Base-by-base conservation (phyloP, 1,140 invertebrate species). In the Drosophila guanche region DNA sequence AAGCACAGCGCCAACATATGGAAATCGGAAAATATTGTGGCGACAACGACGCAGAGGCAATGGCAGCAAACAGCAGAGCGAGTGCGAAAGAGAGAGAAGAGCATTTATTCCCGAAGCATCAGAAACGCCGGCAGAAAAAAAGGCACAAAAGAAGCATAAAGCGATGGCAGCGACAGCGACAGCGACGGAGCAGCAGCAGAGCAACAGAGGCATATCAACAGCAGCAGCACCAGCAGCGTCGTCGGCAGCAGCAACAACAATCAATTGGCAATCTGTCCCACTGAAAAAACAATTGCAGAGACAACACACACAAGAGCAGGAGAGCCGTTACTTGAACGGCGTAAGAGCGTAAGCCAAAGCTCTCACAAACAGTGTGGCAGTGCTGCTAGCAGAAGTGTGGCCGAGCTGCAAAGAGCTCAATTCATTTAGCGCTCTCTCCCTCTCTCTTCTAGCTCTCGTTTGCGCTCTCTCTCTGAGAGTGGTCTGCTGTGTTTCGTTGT, bases 191-290 rank as follows among this genome's bases (percentile, higher is more conserved):
- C 54, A 53, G 69, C 54, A 22, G 53, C 69, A 53, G 42, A 55
- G 42, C 48, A 22, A 29, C 69, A 53, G 42, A 55, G 42, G 14
- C 65, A 61, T 10, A 60, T 52, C 58, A 16, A 42, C 51, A 23
- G 25, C 51, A 48, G 40, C 23, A 51, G 20, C 66, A 58, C 25
- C 52, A 29, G 29, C 29, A 60, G 67, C 55, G 48, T 29, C 63
- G 20, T 7, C 58, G 53, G 22, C 74, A 59, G 37, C 72, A 79
- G 43, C 80, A 85, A 53, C 80, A 86, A 86, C 78, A 86, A 88
- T 88, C 83, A 86, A 86, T 86, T 86, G 81, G 69, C 81, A 86
- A 86, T 86, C 83, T 83, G 84, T 83, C 83, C 79, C 79, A 88
- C 83, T 88, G 83, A 83, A 88, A 88, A 86, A 86, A 88, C 83